Base-by-base conservation (phyloP, 2,888 invertebrate species). In the Ramazzottius varieornatus region DNA sequence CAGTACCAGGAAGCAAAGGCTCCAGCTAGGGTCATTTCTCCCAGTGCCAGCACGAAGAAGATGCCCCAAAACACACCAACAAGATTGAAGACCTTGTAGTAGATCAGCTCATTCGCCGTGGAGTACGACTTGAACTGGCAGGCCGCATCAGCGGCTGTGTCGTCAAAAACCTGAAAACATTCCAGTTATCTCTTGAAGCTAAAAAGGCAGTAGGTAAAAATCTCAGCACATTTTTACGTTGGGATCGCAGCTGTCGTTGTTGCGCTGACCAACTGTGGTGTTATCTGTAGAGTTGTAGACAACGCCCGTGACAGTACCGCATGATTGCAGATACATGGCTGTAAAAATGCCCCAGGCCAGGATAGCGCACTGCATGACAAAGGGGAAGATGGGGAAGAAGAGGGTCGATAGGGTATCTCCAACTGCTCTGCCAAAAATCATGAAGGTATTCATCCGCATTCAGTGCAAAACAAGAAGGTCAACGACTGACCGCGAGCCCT, bases 351-450 rank as follows among this genome's bases (percentile, higher is more conserved):
- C 8, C 13, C 13, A 8, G 16, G 13, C 32, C 32, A 77, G 69
- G 8, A 77, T 72, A 20, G 68, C 70, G 1, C 80, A 66, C 68
- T 80, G 76, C 8, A 79, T 70, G n/a, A 76, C 32, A 68, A 77
- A 78, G 1, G 79, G 78, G 66, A 80, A 68, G 32, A 80, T 67
- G 0, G 79, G 79, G 72, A 78, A 80, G 46, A 79, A 68, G 33
- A 80, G 70, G 0, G 78, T 76, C 63, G 77, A 78, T 70, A 78
- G 71, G 77, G 80, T 80, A 67, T 70, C 70, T 1, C 76, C 76
- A 20, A 79, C 73, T 29, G 79, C 79, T 70, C 78, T 78, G 73
- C 34, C n/a, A n/a, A n/a, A n/a, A n/a, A n/a, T n/a, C n/a, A n/a
- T n/a, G n/a, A n/a, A n/a, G n/a, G n/a, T n/a, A n/a, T n/a, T n/a